Evolutionary conservation across 1,140 invertebrate genomes (phyloP), one percentile per base, ranked within the genome.

Genomic region (Alviniconcha marisindica): DNA sequence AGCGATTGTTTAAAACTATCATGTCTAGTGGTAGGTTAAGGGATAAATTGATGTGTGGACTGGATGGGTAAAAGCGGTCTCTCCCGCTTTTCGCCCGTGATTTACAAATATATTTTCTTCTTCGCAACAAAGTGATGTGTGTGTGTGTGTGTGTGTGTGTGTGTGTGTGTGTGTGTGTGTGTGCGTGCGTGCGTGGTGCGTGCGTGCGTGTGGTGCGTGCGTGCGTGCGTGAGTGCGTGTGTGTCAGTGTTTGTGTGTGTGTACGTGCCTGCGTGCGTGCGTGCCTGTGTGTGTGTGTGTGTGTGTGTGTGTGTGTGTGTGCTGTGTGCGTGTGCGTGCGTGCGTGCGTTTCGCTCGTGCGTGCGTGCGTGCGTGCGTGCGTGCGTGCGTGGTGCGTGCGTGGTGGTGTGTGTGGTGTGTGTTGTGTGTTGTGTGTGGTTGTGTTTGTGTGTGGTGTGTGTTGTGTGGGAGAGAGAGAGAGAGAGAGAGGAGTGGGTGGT

Each of bases 291-390:
- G 14, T 28, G 66, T 38, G 66, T 1, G 66, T 38, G 66, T 38
- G 66, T 38, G 66, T 38, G 33, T 71, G 66, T 71, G 33, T 71
- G 66, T 38, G 56, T 71, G 66, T 71, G 33, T 38, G 33, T 38
- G 31, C 3, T n/a, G n/a, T n/a, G n/a, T n/a, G n/a, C n/a, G n/a
- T n/a, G n/a, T n/a, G n/a, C n/a, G n/a, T n/a, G n/a, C n/a, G n/a
- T n/a, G n/a, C n/a, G n/a, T n/a, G n/a, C n/a, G n/a, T n/a, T n/a
- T n/a, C n/a, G n/a, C n/a, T n/a, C n/a, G n/a, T n/a, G n/a, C n/a
- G n/a, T n/a, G n/a, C n/a, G 66, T 38, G 33, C 3, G 33, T 36
- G 66, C 38, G 66, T 71, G 12, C 38, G 66, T 38, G 56, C 4
- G 66, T 1, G 66, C 4, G 66, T 36, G 66, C 38, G 66, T 71